Evolutionary conservation across 2,888 invertebrate genomes (phyloP).

Genomic region (Philopedon plagiatum): DNA sequence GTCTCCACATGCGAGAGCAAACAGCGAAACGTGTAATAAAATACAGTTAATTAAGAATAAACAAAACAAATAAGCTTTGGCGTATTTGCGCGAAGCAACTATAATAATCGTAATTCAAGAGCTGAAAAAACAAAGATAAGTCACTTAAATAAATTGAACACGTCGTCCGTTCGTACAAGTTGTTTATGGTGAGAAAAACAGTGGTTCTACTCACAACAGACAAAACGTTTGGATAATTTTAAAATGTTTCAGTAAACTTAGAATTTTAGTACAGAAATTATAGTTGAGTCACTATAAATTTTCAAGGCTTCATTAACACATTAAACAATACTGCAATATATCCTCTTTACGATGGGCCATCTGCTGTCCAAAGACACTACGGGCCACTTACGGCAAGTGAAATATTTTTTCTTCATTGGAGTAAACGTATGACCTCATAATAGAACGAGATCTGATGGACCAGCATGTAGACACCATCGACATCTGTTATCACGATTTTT

Average conservation of each 20-base stretch:
- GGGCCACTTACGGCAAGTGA: no score
- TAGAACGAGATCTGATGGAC: no score
- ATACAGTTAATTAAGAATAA: constrained; percentile 27
- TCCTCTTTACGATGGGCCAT: no score
- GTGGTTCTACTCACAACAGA: background rate
- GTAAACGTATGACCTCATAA: no score
- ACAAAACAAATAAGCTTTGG: constrained; percentile 1
- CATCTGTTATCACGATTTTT: no score
- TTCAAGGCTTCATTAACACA: no score
- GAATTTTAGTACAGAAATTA: background rate
- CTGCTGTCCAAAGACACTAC: no score
- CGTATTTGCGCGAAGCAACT: constrained; percentile 7
- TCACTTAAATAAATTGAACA: constrained; percentile 2
- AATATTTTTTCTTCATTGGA: no score
- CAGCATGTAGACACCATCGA: no score
- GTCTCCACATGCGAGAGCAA: constrained; percentile 11
- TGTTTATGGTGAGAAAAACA: constrained; percentile 3
- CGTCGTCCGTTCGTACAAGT: background rate
- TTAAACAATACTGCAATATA: no score
- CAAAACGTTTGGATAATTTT: background rate
- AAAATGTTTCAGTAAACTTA: background rate
- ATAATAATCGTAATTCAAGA: constrained; percentile 5
- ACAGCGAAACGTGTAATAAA: constrained; percentile 21
- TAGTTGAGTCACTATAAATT: no score
- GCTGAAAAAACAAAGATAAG: constrained; percentile 19